phyloP scores from a whole-genome alignment of 1,140 invertebrate genomes.

The Papilio polyxenes region DNA sequence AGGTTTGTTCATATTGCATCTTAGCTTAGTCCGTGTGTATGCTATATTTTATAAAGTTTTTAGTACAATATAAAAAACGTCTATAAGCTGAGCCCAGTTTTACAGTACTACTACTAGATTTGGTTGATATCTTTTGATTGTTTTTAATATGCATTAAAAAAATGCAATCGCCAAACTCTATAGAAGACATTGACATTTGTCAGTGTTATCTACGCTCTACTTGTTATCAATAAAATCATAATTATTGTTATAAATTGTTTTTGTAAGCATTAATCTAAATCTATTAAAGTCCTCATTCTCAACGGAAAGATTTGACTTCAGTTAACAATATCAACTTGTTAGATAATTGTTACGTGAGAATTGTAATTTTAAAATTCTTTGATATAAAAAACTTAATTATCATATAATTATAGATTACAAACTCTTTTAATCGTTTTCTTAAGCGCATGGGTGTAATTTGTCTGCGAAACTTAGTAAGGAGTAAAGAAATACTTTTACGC shows the following conservation, averaged over 20 bases:
- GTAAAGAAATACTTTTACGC: constrained; percentile 27
- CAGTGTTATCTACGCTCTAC: no score
- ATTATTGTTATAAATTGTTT: not conserved
- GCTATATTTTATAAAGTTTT: no score
- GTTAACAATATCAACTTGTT: not conserved
- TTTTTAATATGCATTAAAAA: no score
- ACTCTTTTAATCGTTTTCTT: not conserved
- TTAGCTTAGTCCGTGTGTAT: no score
- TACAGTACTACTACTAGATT: no score
- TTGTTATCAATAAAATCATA: not conserved
- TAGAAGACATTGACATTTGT: no score
- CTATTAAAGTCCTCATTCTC: not conserved
- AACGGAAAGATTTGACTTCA: not conserved
- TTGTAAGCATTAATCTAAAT: not conserved
- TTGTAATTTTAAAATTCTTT: not conserved
- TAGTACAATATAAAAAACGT: no score
- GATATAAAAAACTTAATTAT: not conserved
- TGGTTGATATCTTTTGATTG: no score
- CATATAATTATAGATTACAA: not conserved
- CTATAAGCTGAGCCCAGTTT: no score
- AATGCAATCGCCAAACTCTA: no score
- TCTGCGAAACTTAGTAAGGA: constrained; percentile 6
- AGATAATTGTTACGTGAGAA: not conserved
- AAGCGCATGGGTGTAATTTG: constrained; percentile 12
- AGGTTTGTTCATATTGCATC: not conserved